phyloP scores from a whole-genome alignment of 2,797 vertebrate species.

The Ibycter americanus region DNA sequence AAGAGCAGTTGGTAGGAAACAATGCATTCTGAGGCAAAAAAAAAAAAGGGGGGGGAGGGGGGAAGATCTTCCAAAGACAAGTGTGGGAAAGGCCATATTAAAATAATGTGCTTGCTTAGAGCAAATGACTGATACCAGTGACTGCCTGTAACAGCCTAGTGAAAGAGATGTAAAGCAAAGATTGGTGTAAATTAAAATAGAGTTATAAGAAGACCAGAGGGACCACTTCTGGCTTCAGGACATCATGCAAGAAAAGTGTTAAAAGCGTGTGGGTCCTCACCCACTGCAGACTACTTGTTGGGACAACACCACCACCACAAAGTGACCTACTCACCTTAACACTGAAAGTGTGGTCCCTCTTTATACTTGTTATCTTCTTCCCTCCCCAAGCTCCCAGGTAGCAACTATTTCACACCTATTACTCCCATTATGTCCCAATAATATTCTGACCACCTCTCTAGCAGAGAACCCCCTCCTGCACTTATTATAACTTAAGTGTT shows the following conservation, averaged over 20 bases:
- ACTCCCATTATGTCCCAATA: not conserved
- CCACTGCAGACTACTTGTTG: not conserved
- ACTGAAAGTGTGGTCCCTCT: not conserved
- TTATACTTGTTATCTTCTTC: not conserved
- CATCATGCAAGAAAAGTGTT: not conserved
- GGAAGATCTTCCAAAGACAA: not conserved
- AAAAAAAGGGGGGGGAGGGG: too few relatives aligned
- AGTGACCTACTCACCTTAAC: not conserved
- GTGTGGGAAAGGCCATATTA: not conserved
- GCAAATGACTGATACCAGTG: not conserved
- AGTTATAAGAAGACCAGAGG: not conserved
- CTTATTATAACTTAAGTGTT: not conserved
- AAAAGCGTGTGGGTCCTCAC: not conserved
- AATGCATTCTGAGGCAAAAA: not conserved
- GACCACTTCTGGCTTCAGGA: not conserved
- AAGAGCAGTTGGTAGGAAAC: not conserved
- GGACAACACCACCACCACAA: not conserved
- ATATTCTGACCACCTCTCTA: not conserved
- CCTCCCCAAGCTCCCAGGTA: not conserved
- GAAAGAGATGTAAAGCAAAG: not conserved
- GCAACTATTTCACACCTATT: not conserved
- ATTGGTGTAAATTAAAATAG: not conserved
- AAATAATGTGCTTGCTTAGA: not conserved
- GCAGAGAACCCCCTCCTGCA: not conserved
- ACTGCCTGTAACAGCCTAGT: not conserved